These are phyloP conservation scores for Bombus fervidus DNA, from an alignment of 1,140 invertebrate species.

Conservation along the genomic window DNA sequence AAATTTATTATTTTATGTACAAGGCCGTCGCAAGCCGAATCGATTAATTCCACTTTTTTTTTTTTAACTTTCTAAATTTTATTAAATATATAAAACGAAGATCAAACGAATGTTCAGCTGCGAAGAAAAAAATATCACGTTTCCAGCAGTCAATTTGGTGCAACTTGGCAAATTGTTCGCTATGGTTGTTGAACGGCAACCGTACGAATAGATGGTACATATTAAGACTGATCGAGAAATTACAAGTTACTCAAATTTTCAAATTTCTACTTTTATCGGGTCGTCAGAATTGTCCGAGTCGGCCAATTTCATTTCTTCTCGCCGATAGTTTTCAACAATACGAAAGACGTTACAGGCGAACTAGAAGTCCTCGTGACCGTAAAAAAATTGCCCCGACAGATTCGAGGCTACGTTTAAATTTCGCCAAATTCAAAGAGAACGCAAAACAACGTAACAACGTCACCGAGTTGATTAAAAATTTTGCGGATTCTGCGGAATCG, in stretches of 20 bases:
- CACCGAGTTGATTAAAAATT: neutral
- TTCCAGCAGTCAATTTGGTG: accelerated
- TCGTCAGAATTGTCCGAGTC: too few relatives aligned
- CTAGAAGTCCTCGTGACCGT: neutral
- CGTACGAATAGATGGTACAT: accelerated
- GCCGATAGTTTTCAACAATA: accelerated
- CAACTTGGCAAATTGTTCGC: too few relatives aligned
- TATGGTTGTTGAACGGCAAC: too few relatives aligned
- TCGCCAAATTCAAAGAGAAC: neutral
- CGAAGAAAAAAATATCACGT: too few relatives aligned
- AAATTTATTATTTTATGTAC: too few relatives aligned
- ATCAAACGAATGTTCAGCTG: accelerated
- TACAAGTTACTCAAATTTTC: neutral
- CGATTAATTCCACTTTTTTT: too few relatives aligned
- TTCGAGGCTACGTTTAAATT: neutral
- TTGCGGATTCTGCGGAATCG: too few relatives aligned
- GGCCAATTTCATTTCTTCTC: too few relatives aligned
- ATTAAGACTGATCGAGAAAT: too few relatives aligned
- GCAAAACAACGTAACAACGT: neutral
- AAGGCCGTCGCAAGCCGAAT: too few relatives aligned
- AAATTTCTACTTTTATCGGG: neutral
- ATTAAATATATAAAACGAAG: accelerated
- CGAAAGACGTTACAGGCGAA: neutral
- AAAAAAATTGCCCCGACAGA: neutral
- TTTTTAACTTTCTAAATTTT: too few relatives aligned